A percentile compares a stretch with the other conserved stretches of the same genome.
Evolutionary conservation across 2,888 invertebrate genomes (phyloP).

Genomic region (Sceliomorpha sp.): DNA sequence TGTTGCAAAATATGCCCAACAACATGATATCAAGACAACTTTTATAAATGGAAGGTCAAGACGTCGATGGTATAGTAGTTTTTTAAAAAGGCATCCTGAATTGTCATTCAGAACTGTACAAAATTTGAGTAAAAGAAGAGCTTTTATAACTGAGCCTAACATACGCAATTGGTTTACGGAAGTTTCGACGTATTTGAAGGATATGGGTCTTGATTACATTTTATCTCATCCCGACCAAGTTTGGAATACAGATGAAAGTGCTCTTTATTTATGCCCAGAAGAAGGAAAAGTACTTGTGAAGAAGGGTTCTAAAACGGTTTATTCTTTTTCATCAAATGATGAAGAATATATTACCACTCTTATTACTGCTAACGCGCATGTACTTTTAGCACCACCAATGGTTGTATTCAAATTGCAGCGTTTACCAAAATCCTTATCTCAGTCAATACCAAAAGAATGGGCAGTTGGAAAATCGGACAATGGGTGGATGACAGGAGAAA

Average conservation of each 20-base stretch:
- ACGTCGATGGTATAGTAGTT: slow-evolving; percentile 11
- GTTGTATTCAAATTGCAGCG: slow-evolving; percentile 67
- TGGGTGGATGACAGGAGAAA: slow-evolving; percentile 78
- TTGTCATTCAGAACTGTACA: slow-evolving; percentile 49
- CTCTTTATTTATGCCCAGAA: slow-evolving; percentile 63
- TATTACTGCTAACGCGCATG: slow-evolving; percentile 54
- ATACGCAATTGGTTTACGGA: slow-evolving; percentile 58
- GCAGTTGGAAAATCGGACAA: slow-evolving; percentile 74
- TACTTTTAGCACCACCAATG: slow-evolving; percentile 62
- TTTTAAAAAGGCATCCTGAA: slow-evolving; percentile 20
- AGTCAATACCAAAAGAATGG: slow-evolving; percentile 70
- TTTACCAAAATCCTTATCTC: slow-evolving; percentile 61
- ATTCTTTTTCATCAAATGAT: slow-evolving; percentile 13
- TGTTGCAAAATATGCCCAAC: slow-evolving; percentile 2
- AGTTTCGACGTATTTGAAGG: slow-evolving; percentile 48
- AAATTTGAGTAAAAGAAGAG: slow-evolving; percentile 55
- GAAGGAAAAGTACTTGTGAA: slow-evolving; percentile 25
- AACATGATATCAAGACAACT: slow-evolving; percentile 6
- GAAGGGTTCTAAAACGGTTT: slow-evolving; percentile 14
- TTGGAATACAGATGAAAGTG: slow-evolving; percentile 65
- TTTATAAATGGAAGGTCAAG: slow-evolving; percentile 11
- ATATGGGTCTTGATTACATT: slow-evolving; percentile 45
- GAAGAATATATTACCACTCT: slow-evolving; percentile 33
- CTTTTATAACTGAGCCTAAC: slow-evolving; percentile 52
- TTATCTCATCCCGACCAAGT: slow-evolving; percentile 52